Conservation (phyloP, 1,140 invertebrate genomes). For the Phymastichus coffea region DNA sequence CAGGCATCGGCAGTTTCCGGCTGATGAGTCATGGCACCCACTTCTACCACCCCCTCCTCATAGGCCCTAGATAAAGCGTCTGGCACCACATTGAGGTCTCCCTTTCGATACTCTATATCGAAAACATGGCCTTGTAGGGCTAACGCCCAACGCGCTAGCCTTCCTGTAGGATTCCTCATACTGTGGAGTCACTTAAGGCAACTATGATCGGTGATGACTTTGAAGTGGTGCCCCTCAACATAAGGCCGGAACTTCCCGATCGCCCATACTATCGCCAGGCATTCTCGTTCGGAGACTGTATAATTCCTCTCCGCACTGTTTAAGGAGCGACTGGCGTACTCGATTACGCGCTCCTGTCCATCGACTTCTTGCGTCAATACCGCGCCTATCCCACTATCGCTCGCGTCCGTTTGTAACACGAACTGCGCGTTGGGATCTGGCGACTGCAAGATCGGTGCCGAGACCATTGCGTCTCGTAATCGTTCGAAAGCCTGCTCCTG, state of each 20-base stretch:
- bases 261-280: neutral
- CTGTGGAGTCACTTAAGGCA: neutral
- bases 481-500: neutral
- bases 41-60: too few relatives aligned
- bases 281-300: neutral
- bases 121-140: neutral
- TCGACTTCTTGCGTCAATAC: neutral
- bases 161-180: neutral
- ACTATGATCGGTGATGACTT: constrained; percentile 2
- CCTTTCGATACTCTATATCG: neutral
- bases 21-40: too few relatives aligned
- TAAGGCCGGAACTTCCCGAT: neutral
- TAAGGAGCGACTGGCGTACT: neutral
- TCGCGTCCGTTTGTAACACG: neutral
- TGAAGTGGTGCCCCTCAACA: neutral
- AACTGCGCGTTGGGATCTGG: neutral
- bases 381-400: neutral
- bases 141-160: neutral
- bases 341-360: neutral
- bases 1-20: too few relatives aligned
- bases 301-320: neutral
- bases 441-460: neutral
- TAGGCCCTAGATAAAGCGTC: neutral
- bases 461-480: neutral
- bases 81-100: neutral